These are phyloP conservation scores for Episyrphus balteatus DNA, from an alignment of 1,140 invertebrate species.

Conservation along the genomic window DNA sequence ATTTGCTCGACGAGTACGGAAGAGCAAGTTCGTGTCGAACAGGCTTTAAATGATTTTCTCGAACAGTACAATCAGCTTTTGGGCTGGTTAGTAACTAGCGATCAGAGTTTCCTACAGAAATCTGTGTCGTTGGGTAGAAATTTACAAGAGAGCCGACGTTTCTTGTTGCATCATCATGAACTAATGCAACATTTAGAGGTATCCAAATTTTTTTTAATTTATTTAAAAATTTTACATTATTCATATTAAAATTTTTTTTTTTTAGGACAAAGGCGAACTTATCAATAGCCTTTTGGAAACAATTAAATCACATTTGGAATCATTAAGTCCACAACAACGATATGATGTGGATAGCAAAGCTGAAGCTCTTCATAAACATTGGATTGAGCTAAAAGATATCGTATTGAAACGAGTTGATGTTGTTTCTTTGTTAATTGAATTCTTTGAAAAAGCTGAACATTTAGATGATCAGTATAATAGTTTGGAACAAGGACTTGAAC, in stretches of 20 bases:
- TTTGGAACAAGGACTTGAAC: slow-evolving; percentile 47
- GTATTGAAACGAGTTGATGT: slow-evolving; percentile 53
- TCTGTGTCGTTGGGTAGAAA: slow-evolving; percentile 65
- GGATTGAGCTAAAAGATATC: slow-evolving; percentile 51
- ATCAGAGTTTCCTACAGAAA: slow-evolving; percentile 59
- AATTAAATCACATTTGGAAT: slow-evolving; percentile 53
- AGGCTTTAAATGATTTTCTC: slow-evolving; percentile 55
- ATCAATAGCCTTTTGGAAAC: slow-evolving; percentile 51
- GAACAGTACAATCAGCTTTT: slow-evolving; percentile 59
- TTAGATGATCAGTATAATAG: slow-evolving; percentile 54
- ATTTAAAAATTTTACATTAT: not conserved
- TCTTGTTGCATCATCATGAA: slow-evolving; percentile 62
- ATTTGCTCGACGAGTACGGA: slow-evolving; percentile 59
- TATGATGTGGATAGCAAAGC: slow-evolving; percentile 52
- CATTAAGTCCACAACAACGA: slow-evolving; percentile 52
- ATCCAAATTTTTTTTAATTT: slow-evolving; percentile 15
- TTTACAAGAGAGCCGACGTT: slow-evolving; percentile 58
- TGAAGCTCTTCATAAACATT: slow-evolving; percentile 49
- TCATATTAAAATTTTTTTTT: slow-evolving; percentile 8
- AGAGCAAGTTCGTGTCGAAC: slow-evolving; percentile 57
- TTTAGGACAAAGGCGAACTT: slow-evolving; percentile 54
- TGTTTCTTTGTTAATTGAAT: slow-evolving; percentile 56
- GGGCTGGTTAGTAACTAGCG: slow-evolving; percentile 56
- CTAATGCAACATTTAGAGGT: slow-evolving; percentile 64
- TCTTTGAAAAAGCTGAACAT: slow-evolving; percentile 57